phyloP scores from a whole-genome alignment of 1,140 invertebrate genomes.

The Procambarus clarkii region DNA sequence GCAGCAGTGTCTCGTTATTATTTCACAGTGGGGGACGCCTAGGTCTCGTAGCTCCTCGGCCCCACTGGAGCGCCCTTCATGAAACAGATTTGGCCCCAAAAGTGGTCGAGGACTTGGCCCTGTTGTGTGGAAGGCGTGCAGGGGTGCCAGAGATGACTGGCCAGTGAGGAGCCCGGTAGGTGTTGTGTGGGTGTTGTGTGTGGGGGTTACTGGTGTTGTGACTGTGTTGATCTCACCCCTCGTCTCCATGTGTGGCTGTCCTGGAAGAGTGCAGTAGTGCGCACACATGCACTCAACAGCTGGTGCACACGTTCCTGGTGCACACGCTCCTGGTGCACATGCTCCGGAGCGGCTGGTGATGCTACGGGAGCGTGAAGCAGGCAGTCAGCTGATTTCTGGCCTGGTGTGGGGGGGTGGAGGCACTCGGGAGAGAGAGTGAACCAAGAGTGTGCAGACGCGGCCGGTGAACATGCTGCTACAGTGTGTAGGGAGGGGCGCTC shows the following conservation, averaged over 20 bases:
- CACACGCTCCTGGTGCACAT: neutral
- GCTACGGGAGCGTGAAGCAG: neutral
- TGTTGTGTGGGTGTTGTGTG: neutral
- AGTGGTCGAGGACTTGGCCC: neutral
- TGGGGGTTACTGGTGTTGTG: neutral
- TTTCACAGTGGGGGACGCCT: neutral
- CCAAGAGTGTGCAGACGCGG: neutral
- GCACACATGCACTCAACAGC: too few species aligned
- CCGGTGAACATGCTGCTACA: conserved; percentile 13
- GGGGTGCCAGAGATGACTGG: neutral
- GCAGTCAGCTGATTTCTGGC: conserved; percentile 16
- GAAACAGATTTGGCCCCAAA: neutral
- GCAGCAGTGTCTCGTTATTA: neutral
- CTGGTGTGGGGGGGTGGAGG: neutral
- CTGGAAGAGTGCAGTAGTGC: neutral
- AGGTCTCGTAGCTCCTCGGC: neutral
- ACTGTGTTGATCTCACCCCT: neutral
- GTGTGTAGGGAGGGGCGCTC: conserved; percentile 18
- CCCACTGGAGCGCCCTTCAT: neutral
- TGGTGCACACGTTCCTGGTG: neutral
- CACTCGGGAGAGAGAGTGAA: neutral
- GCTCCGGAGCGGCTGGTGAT: neutral
- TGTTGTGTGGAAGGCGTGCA: neutral
- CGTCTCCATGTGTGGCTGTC: neutral
- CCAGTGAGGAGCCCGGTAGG: neutral